phyloP scores from a whole-genome alignment of 2,113 vertebrate genomes.

The Amphiprion ocellaris region DNA sequence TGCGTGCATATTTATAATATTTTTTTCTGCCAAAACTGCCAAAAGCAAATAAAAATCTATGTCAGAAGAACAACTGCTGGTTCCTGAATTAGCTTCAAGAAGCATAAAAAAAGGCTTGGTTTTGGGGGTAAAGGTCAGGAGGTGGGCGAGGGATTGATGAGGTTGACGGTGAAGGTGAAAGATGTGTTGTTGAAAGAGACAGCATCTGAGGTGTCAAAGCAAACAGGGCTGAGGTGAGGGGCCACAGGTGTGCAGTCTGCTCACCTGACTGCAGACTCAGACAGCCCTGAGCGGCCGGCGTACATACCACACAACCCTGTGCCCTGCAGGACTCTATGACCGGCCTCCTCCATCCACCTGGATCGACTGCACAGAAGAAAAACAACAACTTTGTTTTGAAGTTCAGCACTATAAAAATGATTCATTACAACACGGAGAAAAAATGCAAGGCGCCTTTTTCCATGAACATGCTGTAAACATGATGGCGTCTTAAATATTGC shows the following conservation, averaged over 20 bases:
- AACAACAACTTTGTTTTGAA: slow-evolving; percentile 30
- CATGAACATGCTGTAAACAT: slow-evolving; percentile 13
- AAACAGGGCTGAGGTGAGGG: slow-evolving; percentile 59
- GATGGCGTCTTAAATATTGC: slow-evolving; percentile 15
- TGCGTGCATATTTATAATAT: background rate
- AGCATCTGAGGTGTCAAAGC: slow-evolving; percentile 75
- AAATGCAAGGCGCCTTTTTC: slow-evolving; percentile 25
- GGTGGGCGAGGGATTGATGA: slow-evolving; percentile 27
- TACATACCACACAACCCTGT: slow-evolving; percentile 55
- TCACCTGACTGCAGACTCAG: slow-evolving; percentile 59
- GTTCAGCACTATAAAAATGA: slow-evolving; percentile 14
- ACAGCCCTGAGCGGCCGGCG: slow-evolving; percentile 52
- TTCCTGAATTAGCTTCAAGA: background rate
- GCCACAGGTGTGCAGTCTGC: slow-evolving; percentile 75
- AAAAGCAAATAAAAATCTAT: slow-evolving; percentile 6
- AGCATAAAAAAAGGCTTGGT: background rate
- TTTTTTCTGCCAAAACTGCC: slow-evolving; percentile 4
- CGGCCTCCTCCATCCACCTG: slow-evolving; percentile 60
- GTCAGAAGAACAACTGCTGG: background rate
- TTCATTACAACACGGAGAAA: slow-evolving; percentile 38
- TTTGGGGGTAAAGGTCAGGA: slow-evolving; percentile 3
- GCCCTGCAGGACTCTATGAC: slow-evolving; percentile 62
- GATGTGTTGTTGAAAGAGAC: slow-evolving; percentile 73
- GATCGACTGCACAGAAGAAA: slow-evolving; percentile 14
- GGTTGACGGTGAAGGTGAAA: slow-evolving; percentile 55